Base-by-base conservation (phyloP, 2,888 invertebrate species). In the Teinopalpus imperialis region DNA sequence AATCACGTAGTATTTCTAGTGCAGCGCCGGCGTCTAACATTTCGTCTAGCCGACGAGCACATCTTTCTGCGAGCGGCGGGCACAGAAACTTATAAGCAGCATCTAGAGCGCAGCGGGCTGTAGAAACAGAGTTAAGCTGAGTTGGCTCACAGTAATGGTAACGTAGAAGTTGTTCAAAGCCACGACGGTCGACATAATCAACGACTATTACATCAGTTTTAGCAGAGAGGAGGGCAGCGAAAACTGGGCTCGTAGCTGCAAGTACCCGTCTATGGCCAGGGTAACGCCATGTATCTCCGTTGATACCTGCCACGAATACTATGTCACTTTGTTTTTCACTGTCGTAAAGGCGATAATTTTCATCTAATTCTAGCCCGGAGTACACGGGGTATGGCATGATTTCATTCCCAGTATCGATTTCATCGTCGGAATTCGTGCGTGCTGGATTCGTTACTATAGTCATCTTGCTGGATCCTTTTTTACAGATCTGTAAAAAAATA, bases 1-100 rank as follows among this genome's bases (percentile, higher is more conserved):
- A 70, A 40, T 91, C 91, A 1, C 91, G 90, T 55, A 93, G 81
- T 39, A 94, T 90, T 58, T 91, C 90, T 1, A 95, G 86, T 0
- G 93, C 94, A 36, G 92, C 94, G 9, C 90, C 87, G 2, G 90
- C 86, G 46, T 90, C 90, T 18, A 95, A 73, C 69, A 93, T 91
- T 43, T 88, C 88, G 54, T 92, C 92, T 26, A 95, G 86, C 43
- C 92, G 92, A 18, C 90, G 82, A 13, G 93, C 91, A 63, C 94
- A 94, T 46, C 92, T 88, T 51, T 91, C 90, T 1, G 93, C 93
- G 37, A 95, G 83, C 10, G 91, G 92, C 3, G 92, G 90, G 58
- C 95, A 93, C 31, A 94, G 83, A 66, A 94, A 93, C 63, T 93
- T 93, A 66, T 94, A 92, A 12, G 94, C 94, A 1, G 93, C 93